A percentile compares a stretch with the other conserved stretches of the same genome.
Evolutionary conservation across 2,113 vertebrate genomes (phyloP).

Genomic region (Mormoops blainvillei): DNA sequence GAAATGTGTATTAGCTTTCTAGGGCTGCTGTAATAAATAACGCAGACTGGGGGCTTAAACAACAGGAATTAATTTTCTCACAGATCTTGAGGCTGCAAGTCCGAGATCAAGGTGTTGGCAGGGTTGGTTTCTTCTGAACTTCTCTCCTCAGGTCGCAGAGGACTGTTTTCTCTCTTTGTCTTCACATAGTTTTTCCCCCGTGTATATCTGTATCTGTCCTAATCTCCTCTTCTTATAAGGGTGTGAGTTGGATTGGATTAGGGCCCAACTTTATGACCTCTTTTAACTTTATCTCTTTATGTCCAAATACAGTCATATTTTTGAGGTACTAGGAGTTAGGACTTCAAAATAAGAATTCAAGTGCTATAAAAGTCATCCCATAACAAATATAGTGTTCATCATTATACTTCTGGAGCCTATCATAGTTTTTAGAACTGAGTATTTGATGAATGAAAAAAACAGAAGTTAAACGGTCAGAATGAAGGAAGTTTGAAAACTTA

Average conservation of each 20-base stretch:
- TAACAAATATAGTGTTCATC: not conserved
- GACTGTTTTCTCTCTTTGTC: not conserved
- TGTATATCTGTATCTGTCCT: not conserved
- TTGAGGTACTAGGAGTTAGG: not conserved
- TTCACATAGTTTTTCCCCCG: not conserved
- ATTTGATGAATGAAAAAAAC: constrained; percentile 13
- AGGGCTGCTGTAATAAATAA: not conserved
- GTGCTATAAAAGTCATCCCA: not conserved
- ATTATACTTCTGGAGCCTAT: not conserved
- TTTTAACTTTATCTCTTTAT: not conserved
- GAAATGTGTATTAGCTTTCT: not conserved
- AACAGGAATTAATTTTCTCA: not conserved
- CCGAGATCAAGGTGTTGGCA: not conserved
- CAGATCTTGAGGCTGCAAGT: not conserved
- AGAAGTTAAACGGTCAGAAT: not conserved
- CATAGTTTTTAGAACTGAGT: not conserved
- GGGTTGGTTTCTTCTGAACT: not conserved
- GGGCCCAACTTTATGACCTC: not conserved
- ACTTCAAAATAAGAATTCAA: not conserved
- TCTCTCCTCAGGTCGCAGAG: not conserved
- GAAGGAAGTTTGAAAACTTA: not conserved
- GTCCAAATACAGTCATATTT: not conserved
- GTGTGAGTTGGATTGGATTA: not conserved
- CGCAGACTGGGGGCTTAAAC: not conserved
- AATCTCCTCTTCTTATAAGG: not conserved